These are phyloP conservation scores for Anas acuta DNA, from an alignment of 2,797 vertebrate species.

Conservation along the genomic window DNA sequence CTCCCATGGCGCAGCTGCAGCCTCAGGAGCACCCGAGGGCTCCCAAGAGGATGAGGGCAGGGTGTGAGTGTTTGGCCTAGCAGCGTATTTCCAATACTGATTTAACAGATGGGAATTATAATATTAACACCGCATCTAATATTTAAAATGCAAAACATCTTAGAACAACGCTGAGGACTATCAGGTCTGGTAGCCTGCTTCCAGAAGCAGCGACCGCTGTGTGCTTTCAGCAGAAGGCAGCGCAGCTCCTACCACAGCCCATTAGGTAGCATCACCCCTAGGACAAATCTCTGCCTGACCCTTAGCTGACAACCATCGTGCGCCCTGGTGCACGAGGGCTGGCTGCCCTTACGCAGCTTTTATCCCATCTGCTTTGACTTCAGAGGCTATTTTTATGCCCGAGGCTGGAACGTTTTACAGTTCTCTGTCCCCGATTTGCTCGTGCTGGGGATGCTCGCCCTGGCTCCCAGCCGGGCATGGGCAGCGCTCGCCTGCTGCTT, in stretches of 20 bases:
- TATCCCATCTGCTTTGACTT: background rate
- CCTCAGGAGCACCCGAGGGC: fast-evolving
- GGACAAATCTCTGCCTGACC: slow-evolving; percentile 5
- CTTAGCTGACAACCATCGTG: background rate
- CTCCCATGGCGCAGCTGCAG: background rate
- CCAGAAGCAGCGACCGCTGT: background rate
- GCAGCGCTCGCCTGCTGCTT: background rate
- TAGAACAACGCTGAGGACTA: fast-evolving
- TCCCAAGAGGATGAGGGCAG: fast-evolving
- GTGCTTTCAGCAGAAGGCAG: background rate
- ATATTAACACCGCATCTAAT: background rate
- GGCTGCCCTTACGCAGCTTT: background rate
- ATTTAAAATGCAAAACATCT: background rate
- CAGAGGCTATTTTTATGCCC: background rate
- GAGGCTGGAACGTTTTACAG: background rate
- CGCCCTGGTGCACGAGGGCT: background rate
- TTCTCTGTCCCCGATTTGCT: background rate
- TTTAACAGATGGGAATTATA: background rate
- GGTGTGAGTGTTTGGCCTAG: background rate
- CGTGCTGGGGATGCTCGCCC: fast-evolving
- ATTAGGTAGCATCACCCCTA: background rate
- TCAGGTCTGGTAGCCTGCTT: background rate
- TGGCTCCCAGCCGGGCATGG: background rate
- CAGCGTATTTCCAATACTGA: background rate
- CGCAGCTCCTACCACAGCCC: background rate